These are phyloP conservation scores for Bradypodion ventrale DNA, from an alignment of 2,797 vertebrate genomes.

Conservation along the genomic window DNA sequence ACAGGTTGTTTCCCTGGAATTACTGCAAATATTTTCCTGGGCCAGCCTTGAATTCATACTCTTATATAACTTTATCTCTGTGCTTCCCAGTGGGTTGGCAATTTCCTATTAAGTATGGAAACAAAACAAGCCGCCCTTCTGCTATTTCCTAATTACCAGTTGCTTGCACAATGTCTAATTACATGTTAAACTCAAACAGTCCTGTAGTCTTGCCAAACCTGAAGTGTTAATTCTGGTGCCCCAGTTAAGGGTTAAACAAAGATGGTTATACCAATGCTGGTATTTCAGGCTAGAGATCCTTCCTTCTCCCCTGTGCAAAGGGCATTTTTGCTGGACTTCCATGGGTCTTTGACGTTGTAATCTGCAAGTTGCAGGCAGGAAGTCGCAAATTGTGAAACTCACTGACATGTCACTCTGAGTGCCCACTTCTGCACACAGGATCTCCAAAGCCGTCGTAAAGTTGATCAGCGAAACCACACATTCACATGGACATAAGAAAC, in stretches of 20 bases:
- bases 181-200: neutral
- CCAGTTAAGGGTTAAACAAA: neutral
- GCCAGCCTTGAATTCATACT: constrained; percentile 1
- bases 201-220: neutral
- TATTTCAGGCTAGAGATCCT: neutral
- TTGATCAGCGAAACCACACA: neutral
- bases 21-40: constrained; percentile 24
- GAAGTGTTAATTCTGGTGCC: neutral
- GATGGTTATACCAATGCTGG: too few species aligned
- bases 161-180: constrained; percentile 8
- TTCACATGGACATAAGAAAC: neutral
- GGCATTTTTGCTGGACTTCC: neutral
- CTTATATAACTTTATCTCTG: constrained; percentile 17
- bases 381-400: constrained; percentile 29
- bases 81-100: constrained; percentile 17
- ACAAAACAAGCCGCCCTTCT: neutral
- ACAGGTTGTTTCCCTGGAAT: neutral
- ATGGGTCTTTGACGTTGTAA: constrained; percentile 12
- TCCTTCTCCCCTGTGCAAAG: neutral
- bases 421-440: neutral
- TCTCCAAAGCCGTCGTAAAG: neutral
- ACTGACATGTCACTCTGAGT: constrained; percentile 12
- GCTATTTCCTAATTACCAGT: constrained; percentile 22
- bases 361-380: constrained; percentile 12
- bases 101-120: constrained; percentile 36